phyloP scores from a whole-genome alignment of 2,888 invertebrate species.

The Lycophotia porphyrea region DNA sequence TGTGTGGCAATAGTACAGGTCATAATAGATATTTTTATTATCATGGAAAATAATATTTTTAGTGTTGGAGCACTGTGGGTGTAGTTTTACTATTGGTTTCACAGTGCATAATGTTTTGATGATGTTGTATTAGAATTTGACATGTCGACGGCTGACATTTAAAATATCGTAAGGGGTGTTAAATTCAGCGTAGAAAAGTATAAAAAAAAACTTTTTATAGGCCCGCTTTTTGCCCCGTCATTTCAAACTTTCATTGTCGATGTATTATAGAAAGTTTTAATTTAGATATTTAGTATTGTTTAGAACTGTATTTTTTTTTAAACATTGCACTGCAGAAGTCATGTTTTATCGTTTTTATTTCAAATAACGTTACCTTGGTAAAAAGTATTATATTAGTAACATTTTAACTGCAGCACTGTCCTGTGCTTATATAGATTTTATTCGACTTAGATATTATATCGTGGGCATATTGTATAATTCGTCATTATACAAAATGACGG shows the following conservation, averaged over 20 bases:
- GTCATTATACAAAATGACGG: not conserved
- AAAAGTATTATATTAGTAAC: conserved; percentile 61
- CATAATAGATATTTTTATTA: conserved; percentile 37
- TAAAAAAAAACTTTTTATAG: too few relatives aligned
- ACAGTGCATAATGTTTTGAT: conserved; percentile 22
- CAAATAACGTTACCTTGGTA: conserved; percentile 61
- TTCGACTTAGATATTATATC: not conserved
- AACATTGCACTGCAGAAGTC: conserved; percentile 19
- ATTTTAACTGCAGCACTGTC: conserved; percentile 51
- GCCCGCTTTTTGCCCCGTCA: too few relatives aligned
- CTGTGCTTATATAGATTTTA: conserved; percentile 33
- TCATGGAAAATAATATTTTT: conserved; percentile 27
- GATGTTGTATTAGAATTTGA: not conserved
- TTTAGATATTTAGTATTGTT: not conserved
- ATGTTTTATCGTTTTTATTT: conserved; percentile 33
- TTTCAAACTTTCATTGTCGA: not conserved
- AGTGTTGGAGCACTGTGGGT: conserved; percentile 19
- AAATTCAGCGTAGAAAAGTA: too few relatives aligned
- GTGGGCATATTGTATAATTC: not conserved
- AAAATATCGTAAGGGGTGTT: not conserved
- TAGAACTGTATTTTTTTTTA: not conserved
- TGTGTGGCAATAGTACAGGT: conserved; percentile 14
- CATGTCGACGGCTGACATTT: not conserved
- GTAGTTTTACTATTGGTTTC: conserved; percentile 15
- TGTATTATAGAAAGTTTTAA: not conserved